These are phyloP conservation scores for Stenchaetothrips biformis DNA, from an alignment of 2,888 invertebrate species.

Conservation along the genomic window DNA sequence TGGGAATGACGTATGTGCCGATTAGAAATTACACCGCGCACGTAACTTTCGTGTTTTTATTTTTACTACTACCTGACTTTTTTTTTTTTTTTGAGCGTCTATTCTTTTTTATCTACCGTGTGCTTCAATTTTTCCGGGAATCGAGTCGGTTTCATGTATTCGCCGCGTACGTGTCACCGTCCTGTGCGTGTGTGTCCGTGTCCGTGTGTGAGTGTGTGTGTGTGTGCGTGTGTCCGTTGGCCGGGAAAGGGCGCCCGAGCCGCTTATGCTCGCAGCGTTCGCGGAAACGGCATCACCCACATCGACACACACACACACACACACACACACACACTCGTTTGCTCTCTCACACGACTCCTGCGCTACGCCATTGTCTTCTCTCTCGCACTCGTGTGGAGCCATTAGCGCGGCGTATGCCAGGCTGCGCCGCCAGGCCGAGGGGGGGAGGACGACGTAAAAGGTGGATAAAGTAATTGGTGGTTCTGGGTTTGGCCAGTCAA, in stretches of 20 bases:
- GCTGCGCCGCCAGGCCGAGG: too few species aligned
- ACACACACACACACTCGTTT: too few species aligned
- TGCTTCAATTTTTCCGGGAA: neutral
- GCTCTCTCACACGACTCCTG: too few species aligned
- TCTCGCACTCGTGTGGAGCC: too few species aligned
- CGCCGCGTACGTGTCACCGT: neutral
- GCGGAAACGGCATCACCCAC: neutral
- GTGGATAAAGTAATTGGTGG: too few species aligned
- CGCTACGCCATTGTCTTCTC: too few species aligned
- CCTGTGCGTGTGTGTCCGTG: neutral
- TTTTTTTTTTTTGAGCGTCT: neutral
- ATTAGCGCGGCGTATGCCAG: too few species aligned
- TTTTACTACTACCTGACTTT: neutral
- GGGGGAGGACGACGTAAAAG: too few species aligned
- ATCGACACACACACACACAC: too few species aligned
- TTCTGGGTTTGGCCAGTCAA: too few species aligned
- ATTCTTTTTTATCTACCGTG: neutral
- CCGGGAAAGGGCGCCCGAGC: too few species aligned
- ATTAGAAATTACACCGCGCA: neutral
- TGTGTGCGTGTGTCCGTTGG: neutral
- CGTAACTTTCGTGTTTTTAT: neutral
- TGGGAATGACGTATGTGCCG: neutral
- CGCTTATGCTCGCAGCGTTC: neutral
- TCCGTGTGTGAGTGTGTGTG: neutral
- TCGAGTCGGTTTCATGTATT: neutral